These are phyloP conservation scores for Protosalanx chinensis DNA, from an alignment of 2,797 vertebrate genomes.

Conservation along the genomic window DNA sequence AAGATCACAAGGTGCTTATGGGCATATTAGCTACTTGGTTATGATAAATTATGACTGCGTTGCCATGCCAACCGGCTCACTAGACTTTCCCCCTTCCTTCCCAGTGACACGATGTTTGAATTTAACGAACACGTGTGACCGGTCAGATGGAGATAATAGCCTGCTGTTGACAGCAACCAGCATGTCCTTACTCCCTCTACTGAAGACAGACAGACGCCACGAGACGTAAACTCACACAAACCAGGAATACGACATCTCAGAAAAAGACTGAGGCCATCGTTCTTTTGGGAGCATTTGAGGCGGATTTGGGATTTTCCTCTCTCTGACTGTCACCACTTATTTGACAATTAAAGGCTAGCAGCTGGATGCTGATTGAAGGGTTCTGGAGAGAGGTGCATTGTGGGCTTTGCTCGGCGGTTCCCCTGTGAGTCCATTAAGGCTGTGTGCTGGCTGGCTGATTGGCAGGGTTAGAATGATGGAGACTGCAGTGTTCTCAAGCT, in stretches of 20 bases:
- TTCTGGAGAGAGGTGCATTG: not conserved
- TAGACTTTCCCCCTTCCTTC: not conserved
- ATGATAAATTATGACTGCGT: slow-evolving; percentile 71
- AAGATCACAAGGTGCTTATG: slow-evolving; percentile 65
- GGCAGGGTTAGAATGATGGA: slow-evolving; percentile 25
- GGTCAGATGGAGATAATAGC: slow-evolving; percentile 13
- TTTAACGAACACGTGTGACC: slow-evolving; percentile 43
- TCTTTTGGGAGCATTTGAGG: no score
- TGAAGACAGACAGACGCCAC: not conserved
- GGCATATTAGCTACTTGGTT: slow-evolving; percentile 74
- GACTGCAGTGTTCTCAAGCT: not conserved
- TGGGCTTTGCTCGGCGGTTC: slow-evolving; percentile 29
- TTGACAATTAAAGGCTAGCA: slow-evolving; percentile 64
- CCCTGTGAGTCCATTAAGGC: slow-evolving; percentile 62
- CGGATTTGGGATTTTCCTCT: slow-evolving; percentile 21
- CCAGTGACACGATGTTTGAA: slow-evolving; percentile 10
- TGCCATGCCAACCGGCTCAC: slow-evolving; percentile 60
- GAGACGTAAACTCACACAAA: no score
- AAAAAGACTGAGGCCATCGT: no score
- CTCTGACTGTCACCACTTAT: slow-evolving; percentile 57
- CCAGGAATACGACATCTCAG: no score
- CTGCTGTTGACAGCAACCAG: not conserved
- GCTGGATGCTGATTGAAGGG: slow-evolving; percentile 64
- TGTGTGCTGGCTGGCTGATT: slow-evolving; percentile 55
- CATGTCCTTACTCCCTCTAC: not conserved